Evolutionary conservation across 2,888 invertebrate species (phyloP), one percentile per base, ranked within the genome.

Genomic region (Unio pictorum): DNA sequence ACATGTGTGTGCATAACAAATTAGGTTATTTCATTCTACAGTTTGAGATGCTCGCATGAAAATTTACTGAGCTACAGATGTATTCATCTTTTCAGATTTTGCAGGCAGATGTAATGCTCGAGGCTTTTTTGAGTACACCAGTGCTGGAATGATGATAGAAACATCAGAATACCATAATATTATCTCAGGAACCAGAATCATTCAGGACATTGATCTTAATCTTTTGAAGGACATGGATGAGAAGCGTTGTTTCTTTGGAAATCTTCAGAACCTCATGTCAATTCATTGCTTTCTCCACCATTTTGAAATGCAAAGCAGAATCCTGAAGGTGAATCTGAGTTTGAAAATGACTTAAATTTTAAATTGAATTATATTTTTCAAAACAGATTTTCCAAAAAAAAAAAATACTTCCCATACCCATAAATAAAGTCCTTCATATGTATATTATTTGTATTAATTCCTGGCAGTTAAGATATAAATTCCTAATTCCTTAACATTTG

Each of bases 261-360:
- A 89, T 79, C 80, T 89, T 30, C 80, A 83, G 61, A 89, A 87
- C 68, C 73, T 89, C 62, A 84, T 89, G 83, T 81, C 83, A 4
- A 78, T 89, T 8, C 88, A 89, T 64, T 73, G 77, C 75, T 77
- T 68, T 67, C 62, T 77, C 23, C 62, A 68, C 55, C 72, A 74
- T 59, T 28, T 70, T 28, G 34, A 57, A 45, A 64, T 57, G 30
- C 64, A 62, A 56, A 45, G 63, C 26, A 5, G 34, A 58, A 59
- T 57, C 45, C 54, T 45, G 45, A 62, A 66, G 70, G 70, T 70
- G 28, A 57, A 61, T 54, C 20, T 8, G 8, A 45, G 11, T 45
- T 45, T 45, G 0, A 45, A 45, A 45, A 45, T 45, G 45, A 45
- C 45, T 34, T 30, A 34, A 4, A 6, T 34, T 34, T 34, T 34